These are phyloP conservation scores for Diarsia dahlii DNA, from an alignment of 2,888 invertebrate species.

Conservation along the genomic window DNA sequence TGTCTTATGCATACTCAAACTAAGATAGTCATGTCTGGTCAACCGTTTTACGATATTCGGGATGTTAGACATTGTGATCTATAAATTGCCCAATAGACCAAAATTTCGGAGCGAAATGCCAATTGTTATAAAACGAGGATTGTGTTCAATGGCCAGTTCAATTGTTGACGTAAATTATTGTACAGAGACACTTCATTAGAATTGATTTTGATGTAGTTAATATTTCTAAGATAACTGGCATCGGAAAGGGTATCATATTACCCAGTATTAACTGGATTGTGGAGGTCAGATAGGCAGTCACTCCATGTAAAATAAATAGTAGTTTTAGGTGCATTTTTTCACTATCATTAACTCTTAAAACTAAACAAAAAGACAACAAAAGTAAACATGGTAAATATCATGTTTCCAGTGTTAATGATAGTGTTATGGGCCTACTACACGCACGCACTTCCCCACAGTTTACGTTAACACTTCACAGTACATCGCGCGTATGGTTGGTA, in stretches of 20 bases:
- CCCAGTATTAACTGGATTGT: too few species aligned
- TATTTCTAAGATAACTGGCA: background rate
- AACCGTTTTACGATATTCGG: constrained; percentile 66
- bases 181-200: background rate
- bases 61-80: constrained; percentile 54
- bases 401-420: too few species aligned
- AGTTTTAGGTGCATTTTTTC: too few species aligned
- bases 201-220: background rate
- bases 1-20: constrained; percentile 38
- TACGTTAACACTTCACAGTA: too few species aligned
- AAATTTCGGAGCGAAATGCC: constrained; percentile 34
- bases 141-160: constrained; percentile 21
- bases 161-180: background rate
- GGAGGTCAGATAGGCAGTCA: too few species aligned
- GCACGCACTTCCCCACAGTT: too few species aligned
- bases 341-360: too few species aligned
- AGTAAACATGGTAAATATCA: too few species aligned
- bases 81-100: constrained; percentile 57
- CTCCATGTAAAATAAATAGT: too few species aligned
- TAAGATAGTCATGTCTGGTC: constrained; percentile 58
- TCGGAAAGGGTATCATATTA: background rate
- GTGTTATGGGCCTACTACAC: too few species aligned
- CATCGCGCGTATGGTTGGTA: too few species aligned
- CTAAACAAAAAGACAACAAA: too few species aligned
- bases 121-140: constrained; percentile 42